Conservation (phyloP, 1,140 invertebrate species). For the Mactra quadrangularis region DNA sequence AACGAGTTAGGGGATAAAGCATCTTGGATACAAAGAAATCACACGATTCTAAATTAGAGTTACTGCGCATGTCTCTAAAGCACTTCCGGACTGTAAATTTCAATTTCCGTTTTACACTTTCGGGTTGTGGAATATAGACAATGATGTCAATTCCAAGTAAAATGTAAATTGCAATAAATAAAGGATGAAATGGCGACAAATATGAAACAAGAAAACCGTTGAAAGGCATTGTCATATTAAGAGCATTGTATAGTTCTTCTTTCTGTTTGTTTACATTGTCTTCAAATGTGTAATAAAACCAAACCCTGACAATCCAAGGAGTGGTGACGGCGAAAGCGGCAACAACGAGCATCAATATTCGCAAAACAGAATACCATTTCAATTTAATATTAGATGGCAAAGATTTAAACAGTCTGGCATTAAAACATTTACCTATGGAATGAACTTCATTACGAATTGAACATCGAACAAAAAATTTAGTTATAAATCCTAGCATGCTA, state of each 20-base stretch:
- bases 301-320: conserved; percentile 38
- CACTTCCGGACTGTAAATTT: conserved; percentile 29
- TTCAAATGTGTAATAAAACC: conserved; percentile 32
- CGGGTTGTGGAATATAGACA: neutral
- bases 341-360: conserved; percentile 9
- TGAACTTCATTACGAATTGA: conserved; percentile 10
- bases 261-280: neutral
- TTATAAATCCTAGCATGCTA: neutral
- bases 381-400: neutral
- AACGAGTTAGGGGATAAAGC: conserved; percentile 22
- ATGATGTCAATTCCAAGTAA: neutral
- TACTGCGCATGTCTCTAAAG: conserved; percentile 27
- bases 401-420: neutral
- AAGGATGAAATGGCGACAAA: conserved; percentile 8
- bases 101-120: conserved; percentile 12
- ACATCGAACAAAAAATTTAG: conserved; percentile 34
- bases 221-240: conserved; percentile 25
- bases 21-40: neutral
- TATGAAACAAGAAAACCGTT: conserved; percentile 21
- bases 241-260: neutral
- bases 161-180: conserved; percentile 24
- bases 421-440: conserved; percentile 19
- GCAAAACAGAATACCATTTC: conserved; percentile 12
- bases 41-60: conserved; percentile 13
- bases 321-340: neutral